phyloP scores from a whole-genome alignment of 2,113 vertebrate genomes.

The Microtus richardsoni region DNA sequence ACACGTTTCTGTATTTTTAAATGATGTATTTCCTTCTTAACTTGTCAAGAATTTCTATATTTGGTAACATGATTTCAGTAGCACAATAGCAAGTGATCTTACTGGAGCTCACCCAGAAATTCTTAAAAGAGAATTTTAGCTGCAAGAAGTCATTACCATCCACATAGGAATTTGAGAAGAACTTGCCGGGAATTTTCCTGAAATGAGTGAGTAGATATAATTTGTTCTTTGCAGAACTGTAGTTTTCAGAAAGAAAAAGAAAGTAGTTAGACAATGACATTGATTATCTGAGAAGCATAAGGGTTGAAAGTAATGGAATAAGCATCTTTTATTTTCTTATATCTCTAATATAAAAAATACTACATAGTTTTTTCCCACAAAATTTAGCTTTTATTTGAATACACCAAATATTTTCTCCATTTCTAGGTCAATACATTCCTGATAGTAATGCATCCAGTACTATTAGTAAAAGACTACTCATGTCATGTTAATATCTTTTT shows the following conservation, averaged over 20 bases:
- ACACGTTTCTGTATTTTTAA: background rate
- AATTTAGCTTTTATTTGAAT: background rate
- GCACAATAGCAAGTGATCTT: background rate
- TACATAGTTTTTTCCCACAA: background rate
- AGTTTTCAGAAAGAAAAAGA: background rate
- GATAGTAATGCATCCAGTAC: background rate
- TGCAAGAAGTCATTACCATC: constrained; percentile 21
- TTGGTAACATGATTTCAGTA: background rate
- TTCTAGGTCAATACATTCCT: background rate
- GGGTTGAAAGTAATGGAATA: background rate
- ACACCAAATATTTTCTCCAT: background rate
- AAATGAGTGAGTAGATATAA: background rate
- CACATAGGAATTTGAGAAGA: background rate
- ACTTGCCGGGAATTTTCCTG: constrained; percentile 6
- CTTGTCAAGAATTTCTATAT: background rate
- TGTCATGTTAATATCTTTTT: background rate
- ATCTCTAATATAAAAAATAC: background rate
- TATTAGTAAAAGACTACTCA: background rate
- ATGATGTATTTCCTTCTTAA: constrained; percentile 40
- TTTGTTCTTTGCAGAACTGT: background rate
- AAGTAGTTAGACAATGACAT: background rate
- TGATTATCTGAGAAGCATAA: background rate
- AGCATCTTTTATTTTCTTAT: background rate
- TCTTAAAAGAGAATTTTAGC: constrained; percentile 20
- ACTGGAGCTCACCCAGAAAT: background rate